A percentile compares a stretch with the other conserved stretches of the same genome.
Conservation (phyloP, 1,140 invertebrate species). For the Samia ricini region DNA sequence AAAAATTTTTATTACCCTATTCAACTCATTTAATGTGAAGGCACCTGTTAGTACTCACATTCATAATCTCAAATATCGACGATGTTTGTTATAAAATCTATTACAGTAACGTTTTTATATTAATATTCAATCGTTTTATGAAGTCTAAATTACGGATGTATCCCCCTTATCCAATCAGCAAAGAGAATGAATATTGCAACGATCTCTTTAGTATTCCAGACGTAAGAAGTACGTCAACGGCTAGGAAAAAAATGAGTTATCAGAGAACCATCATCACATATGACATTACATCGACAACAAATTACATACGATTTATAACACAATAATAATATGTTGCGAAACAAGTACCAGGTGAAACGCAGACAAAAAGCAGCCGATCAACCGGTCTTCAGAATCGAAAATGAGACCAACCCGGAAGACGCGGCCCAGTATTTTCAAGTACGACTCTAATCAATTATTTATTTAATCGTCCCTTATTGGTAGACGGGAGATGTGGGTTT, state of each 20-base stretch:
- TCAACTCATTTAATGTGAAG: too few species aligned
- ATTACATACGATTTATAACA: conserved; percentile 1
- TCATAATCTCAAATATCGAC: too few species aligned
- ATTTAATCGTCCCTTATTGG: not conserved
- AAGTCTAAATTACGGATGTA: not conserved
- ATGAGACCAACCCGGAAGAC: conserved; percentile 58
- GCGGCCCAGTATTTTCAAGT: conserved; percentile 66
- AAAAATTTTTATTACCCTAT: too few species aligned
- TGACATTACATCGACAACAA: not conserved
- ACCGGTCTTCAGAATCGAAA: conserved; percentile 51
- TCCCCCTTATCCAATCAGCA: not conserved
- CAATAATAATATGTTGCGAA: not conserved
- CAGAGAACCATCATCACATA: not conserved
- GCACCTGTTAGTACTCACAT: too few species aligned
- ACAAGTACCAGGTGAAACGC: conserved; percentile 31
- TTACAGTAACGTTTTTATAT: too few species aligned
- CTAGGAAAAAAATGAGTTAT: not conserved
- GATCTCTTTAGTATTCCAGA: not conserved
- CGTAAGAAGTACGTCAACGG: not conserved
- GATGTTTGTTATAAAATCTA: too few species aligned
- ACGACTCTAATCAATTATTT: conserved; percentile 5
- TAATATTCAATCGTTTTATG: not conserved
- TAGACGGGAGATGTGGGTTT: not conserved
- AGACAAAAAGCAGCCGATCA: conserved; percentile 43
- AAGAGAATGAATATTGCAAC: not conserved